Percentiles rank a stretch among this genome's conserved stretches.
phyloP scores from a whole-genome alignment of 2,113 vertebrate species.

The Merops nubicus region DNA sequence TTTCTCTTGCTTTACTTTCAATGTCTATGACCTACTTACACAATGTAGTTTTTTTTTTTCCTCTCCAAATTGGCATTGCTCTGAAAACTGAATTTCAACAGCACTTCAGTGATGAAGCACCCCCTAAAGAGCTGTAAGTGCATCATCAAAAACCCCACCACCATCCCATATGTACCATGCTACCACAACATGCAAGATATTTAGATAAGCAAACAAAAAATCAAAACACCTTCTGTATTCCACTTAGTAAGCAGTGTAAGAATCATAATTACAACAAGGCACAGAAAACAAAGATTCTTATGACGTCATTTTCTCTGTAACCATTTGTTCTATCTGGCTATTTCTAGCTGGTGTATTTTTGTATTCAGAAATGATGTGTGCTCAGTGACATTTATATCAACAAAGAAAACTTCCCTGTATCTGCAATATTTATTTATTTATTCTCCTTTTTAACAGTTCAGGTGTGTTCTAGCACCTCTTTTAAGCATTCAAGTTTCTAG shows the following conservation, averaged over 20 bases:
- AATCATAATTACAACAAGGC: background rate
- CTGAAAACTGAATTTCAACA: background rate
- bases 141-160: background rate
- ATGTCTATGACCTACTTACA: constrained; percentile 35
- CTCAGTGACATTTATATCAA: background rate
- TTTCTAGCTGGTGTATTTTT: background rate
- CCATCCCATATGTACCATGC: background rate
- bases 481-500: background rate
- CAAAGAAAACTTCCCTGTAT: background rate
- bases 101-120: background rate
- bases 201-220: background rate
- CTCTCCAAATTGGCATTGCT: background rate
- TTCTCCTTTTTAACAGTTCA: background rate
- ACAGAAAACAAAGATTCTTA: background rate
- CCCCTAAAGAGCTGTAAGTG: background rate
- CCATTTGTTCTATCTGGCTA: background rate
- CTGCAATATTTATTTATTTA: background rate
- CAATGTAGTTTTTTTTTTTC: background rate
- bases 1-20: constrained; percentile 5
- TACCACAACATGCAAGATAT: background rate
- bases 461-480: background rate
- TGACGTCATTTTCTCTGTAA: background rate
- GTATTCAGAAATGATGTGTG: background rate
- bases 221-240: background rate
- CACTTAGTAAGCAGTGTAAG: background rate